phyloP scores from a whole-genome alignment of 2,113 vertebrate genomes.

The Oophaga pumilio region DNA sequence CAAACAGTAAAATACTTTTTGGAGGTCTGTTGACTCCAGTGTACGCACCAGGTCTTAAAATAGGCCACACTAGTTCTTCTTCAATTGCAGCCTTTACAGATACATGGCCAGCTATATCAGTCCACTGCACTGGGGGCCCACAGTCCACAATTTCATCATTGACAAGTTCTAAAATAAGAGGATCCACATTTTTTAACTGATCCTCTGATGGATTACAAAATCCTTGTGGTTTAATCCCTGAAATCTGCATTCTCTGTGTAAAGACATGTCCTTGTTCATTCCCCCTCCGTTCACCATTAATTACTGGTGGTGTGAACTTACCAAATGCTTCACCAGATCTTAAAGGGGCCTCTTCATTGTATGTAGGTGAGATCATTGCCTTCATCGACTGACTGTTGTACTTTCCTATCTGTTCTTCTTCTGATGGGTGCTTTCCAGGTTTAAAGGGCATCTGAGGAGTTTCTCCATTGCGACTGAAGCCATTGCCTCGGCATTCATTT shows the following conservation, averaged over 20 bases:
- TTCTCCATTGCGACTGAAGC: constrained; percentile 72
- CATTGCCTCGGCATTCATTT: constrained; percentile 82
- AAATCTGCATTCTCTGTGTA: constrained; percentile 57
- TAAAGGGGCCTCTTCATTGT: constrained; percentile 71
- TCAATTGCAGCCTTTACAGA: constrained; percentile 87
- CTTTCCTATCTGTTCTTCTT: constrained; percentile 69
- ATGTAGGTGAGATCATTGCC: constrained; percentile 79
- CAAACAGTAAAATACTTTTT: constrained; percentile 88
- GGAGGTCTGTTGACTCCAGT: constrained; percentile 69
- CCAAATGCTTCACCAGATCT: constrained; percentile 66
- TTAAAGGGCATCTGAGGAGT: constrained; percentile 74
- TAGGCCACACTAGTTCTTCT: constrained; percentile 93
- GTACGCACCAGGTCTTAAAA: constrained; percentile 76
- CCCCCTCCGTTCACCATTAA: constrained; percentile 74
- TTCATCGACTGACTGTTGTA: constrained; percentile 73
- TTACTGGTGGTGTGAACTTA: constrained; percentile 79
- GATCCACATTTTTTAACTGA: constrained; percentile 78
- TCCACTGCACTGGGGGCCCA: constrained; percentile 85
- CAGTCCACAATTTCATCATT: constrained; percentile 86
- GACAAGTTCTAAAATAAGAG: constrained; percentile 81
- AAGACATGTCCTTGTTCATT: constrained; percentile 60
- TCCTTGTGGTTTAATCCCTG: constrained; percentile 66
- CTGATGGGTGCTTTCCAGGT: constrained; percentile 73
- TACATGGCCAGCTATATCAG: constrained; percentile 84
- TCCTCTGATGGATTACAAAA: constrained; percentile 72